A percentile compares a stretch with the other conserved stretches of the same genome.
Conservation (phyloP, 2,797 vertebrate species). For the Myotis daubentonii region DNA sequence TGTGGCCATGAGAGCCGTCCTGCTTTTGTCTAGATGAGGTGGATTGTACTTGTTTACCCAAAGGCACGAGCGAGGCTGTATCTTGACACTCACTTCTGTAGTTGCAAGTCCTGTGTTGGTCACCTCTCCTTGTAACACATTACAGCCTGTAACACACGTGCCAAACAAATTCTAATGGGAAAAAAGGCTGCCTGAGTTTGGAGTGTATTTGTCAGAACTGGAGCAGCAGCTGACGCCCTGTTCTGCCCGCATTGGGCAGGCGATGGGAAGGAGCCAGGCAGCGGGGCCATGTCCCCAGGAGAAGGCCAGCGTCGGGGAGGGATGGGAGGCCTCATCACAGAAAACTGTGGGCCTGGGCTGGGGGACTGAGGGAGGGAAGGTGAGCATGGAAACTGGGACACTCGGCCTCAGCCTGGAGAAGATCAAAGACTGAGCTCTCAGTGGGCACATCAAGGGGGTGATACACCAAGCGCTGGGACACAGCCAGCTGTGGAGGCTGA, state of each 20-base stretch:
- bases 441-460: background rate
- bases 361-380: accelerated
- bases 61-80: background rate
- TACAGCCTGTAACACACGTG: background rate
- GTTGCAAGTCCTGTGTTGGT: background rate
- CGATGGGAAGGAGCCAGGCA: background rate
- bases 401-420: background rate
- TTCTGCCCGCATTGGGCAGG: background rate
- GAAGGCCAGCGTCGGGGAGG: background rate
- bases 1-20: background rate
- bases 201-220: background rate
- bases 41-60: background rate
- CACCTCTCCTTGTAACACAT: background rate
- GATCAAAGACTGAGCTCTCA: background rate
- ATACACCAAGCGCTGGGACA: background rate
- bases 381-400: background rate
- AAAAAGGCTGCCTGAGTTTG: background rate
- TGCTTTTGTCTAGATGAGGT: background rate
- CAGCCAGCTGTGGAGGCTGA: background rate
- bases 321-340: background rate
- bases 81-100: background rate
- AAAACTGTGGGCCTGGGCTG: background rate
- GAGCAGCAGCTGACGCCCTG: background rate
- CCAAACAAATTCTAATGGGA: background rate
- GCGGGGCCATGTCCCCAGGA: background rate